Percentiles rank a stretch among this genome's conserved stretches.
These are phyloP conservation scores for Macaria notata DNA, from an alignment of 2,888 invertebrate species.

Conservation along the genomic window DNA sequence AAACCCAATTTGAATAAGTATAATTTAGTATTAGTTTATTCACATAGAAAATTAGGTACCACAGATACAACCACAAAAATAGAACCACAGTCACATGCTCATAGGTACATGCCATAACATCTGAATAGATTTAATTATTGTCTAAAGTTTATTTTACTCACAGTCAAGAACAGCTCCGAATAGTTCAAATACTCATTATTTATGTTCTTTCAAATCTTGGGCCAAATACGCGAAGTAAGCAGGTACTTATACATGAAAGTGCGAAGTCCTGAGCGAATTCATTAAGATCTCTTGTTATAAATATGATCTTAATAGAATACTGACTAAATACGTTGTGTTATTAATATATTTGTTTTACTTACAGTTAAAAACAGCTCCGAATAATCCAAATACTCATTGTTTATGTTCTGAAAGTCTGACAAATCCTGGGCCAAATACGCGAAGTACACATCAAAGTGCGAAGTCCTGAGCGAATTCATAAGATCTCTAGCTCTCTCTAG, in stretches of 20 bases:
- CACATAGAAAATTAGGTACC: too few relatives aligned
- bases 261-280: constrained; percentile 63
- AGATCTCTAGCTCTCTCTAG: constrained; percentile 60
- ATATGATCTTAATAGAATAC: too few relatives aligned
- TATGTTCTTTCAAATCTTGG: constrained; percentile 66
- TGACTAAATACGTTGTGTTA: too few relatives aligned
- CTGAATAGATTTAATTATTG: too few relatives aligned
- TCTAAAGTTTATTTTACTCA: constrained; percentile 31
- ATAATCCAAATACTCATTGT: constrained; percentile 71
- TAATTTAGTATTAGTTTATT: too few relatives aligned
- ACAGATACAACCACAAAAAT: too few relatives aligned
- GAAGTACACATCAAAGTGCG: constrained; percentile 79
- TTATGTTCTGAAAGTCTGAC: constrained; percentile 69
- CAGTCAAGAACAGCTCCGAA: constrained; percentile 73
- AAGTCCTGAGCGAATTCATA: constrained; percentile 67
- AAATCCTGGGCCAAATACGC: constrained; percentile 74
- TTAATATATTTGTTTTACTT: too few relatives aligned
- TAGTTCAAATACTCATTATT: constrained; percentile 72
- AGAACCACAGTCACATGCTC: too few relatives aligned
- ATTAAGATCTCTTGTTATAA: constrained; percentile 67
- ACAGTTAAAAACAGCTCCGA: constrained; percentile 75
- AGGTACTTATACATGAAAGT: constrained; percentile 81
- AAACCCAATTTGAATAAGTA: too few relatives aligned
- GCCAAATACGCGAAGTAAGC: constrained; percentile 79
- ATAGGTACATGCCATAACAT: too few relatives aligned